phyloP scores from a whole-genome alignment of 2,113 vertebrate genomes.

The Gyps fulvus region DNA sequence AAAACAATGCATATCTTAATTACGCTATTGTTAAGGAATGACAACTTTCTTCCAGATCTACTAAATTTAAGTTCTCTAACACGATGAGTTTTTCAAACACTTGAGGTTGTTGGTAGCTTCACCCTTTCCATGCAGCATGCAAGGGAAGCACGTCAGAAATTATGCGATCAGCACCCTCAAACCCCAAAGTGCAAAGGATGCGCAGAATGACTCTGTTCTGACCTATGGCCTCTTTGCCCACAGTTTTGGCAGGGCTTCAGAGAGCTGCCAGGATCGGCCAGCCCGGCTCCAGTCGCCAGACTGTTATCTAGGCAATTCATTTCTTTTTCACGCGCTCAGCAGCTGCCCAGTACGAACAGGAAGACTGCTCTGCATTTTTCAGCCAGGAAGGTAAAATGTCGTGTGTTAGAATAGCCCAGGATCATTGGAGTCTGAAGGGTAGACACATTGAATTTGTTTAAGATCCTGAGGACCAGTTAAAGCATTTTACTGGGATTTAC shows the following conservation, averaged over 20 bases:
- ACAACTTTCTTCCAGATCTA: background rate
- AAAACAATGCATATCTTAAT: accelerated
- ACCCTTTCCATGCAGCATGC: background rate
- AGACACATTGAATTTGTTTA: too few relatives aligned
- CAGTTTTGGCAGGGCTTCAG: background rate
- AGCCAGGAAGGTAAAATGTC: background rate
- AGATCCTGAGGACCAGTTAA: background rate
- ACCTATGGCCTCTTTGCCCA: accelerated
- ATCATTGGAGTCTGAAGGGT: background rate
- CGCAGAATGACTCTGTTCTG: accelerated
- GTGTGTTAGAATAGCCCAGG: too few relatives aligned
- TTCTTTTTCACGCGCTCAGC: accelerated
- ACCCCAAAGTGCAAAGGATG: accelerated
- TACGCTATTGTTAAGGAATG: accelerated
- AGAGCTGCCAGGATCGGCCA: too few relatives aligned
- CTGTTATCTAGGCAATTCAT: too few relatives aligned
- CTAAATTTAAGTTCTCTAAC: background rate
- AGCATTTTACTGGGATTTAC: background rate
- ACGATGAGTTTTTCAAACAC: background rate
- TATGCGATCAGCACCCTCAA: accelerated
- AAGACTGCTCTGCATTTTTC: background rate
- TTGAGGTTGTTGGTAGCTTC: background rate
- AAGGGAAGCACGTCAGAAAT: accelerated
- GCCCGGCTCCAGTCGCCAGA: background rate
- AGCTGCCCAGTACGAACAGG: background rate